phyloP scores from a whole-genome alignment of 2,113 vertebrate species.

The Pygoscelis antarcticus region DNA sequence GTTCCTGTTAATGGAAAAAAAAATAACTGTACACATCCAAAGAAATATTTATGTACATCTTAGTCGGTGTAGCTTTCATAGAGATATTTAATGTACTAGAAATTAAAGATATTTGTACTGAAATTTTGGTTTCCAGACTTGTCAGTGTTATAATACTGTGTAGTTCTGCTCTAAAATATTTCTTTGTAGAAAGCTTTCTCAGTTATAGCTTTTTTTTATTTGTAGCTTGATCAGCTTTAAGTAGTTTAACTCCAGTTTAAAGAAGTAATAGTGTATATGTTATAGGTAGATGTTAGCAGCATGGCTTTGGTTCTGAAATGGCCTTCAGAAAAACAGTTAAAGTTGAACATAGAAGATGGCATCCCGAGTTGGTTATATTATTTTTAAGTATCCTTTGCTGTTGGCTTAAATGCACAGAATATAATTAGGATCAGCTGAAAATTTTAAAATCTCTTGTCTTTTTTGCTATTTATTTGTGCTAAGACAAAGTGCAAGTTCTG shows the following conservation, averaged over 20 bases:
- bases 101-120: background rate
- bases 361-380: background rate
- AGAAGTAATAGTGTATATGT: background rate
- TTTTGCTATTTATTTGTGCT: background rate
- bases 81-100: constrained; percentile 24
- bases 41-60: constrained; percentile 27
- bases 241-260: background rate
- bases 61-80: background rate
- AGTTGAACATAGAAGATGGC: background rate
- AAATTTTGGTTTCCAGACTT: constrained; percentile 1
- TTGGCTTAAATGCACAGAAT: background rate
- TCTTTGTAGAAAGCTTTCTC: background rate
- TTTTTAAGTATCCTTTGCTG: background rate
- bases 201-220: background rate
- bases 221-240: background rate
- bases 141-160: background rate
- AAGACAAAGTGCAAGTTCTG: background rate
- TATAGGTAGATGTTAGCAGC: background rate
- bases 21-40: background rate
- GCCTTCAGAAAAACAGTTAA: background rate
- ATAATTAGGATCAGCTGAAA: background rate
- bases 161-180: background rate
- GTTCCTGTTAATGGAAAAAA: constrained; percentile 49
- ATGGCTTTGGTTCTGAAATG: background rate
- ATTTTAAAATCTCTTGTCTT: background rate